Percentiles rank a stretch among this genome's conserved stretches.
phyloP scores from a whole-genome alignment of 2,888 invertebrate genomes.

The Sminthurides aquaticus region DNA sequence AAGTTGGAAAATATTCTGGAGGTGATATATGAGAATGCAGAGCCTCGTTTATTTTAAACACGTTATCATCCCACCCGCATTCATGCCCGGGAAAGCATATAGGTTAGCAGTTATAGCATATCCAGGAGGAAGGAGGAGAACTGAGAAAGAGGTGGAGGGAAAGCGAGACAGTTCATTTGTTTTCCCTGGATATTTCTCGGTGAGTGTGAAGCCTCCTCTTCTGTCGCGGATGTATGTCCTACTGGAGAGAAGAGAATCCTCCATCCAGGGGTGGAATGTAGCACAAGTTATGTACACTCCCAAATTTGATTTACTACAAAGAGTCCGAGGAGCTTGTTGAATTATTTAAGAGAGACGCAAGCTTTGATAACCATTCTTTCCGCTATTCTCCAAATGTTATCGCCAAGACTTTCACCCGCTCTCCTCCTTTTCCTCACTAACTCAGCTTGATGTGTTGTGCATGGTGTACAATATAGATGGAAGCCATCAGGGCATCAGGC shows the following conservation, averaged over 20 bases:
- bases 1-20: background rate
- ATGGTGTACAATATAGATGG: too few species aligned
- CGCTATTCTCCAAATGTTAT: background rate
- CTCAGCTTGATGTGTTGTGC: too few species aligned
- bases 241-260: too few species aligned
- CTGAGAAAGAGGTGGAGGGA: background rate
- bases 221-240: too few species aligned
- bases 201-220: background rate
- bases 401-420: too few species aligned
- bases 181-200: background rate
- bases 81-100: background rate
- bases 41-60: background rate
- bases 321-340: conserved; percentile 1
- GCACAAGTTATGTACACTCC: background rate
- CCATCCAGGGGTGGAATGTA: too few species aligned
- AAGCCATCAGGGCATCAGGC: too few species aligned
- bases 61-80: background rate
- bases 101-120: too few species aligned
- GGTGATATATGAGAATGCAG: background rate
- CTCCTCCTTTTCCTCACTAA: too few species aligned
- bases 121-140: too few species aligned
- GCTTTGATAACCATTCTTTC: conserved; percentile 4
- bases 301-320: conserved; percentile 5
- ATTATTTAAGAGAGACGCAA: conserved; percentile 1
- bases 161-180: background rate